A percentile compares a stretch with the other conserved stretches of the same genome.
Conservation (phyloP, 2,797 vertebrate species). For the Chloroceryle amazona region DNA sequence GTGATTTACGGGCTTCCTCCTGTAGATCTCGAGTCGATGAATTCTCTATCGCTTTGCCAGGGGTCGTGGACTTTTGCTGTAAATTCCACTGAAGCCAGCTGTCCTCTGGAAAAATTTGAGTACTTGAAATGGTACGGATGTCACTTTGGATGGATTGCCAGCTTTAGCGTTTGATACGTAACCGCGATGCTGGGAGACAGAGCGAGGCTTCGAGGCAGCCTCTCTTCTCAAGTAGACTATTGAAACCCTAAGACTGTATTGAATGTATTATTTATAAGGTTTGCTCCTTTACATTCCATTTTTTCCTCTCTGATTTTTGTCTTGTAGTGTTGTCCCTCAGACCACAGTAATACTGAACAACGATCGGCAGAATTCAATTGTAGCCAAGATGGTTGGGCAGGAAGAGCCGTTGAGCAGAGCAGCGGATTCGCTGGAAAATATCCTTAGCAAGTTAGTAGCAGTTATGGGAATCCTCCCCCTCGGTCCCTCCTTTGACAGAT, state of each 20-base stretch:
- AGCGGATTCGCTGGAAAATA: conserved; percentile 92
- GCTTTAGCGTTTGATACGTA: background rate
- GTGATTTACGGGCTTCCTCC: background rate
- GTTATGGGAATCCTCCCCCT: background rate
- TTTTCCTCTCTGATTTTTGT: conserved; percentile 70
- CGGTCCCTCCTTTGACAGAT: background rate
- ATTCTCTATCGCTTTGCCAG: background rate
- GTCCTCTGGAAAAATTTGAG: background rate
- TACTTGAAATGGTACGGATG: background rate
- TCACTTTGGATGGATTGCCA: background rate
- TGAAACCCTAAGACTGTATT: background rate
- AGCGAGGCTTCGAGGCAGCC: background rate
- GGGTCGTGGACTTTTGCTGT: background rate
- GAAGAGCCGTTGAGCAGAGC: conserved; percentile 88
- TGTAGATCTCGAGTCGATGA: background rate
- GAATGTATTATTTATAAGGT: conserved; percentile 11
- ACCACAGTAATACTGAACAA: conserved; percentile 97
- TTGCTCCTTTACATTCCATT: conserved; percentile 22
- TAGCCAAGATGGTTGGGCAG: conserved; percentile 86
- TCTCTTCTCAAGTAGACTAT: background rate
- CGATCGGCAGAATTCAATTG: conserved; percentile 86
- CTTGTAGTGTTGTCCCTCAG: conserved; percentile 93
- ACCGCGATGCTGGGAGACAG: background rate
- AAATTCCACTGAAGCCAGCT: conserved; percentile 7
- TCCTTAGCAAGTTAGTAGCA: conserved; percentile 94